Conservation (phyloP, 2,113 vertebrate species). For the Cyprinodon brontotheroides region DNA sequence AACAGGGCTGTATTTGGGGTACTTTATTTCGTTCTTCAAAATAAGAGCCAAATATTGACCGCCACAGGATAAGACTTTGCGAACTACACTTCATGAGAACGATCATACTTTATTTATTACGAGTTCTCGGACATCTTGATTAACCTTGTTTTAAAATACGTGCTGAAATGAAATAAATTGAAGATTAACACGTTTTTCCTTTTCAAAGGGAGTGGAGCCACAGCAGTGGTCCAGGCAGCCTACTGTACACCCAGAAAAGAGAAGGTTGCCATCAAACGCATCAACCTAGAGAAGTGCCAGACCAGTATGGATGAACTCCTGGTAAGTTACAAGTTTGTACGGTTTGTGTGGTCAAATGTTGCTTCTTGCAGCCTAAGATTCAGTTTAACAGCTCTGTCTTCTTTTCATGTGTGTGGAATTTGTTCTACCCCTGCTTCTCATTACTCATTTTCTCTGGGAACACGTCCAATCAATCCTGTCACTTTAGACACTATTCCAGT, state of each 20-base stretch:
- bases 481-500: conserved; percentile 54
- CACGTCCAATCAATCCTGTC: conserved; percentile 49
- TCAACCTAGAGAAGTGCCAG: conserved; percentile 97
- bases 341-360: conserved; percentile 12
- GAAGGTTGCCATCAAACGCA: conserved; percentile 95
- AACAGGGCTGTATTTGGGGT: too few relatives aligned
- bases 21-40: too few relatives aligned
- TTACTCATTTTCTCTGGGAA: conserved; percentile 44
- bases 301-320: conserved; percentile 97
- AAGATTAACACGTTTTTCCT: background rate
- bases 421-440: conserved; percentile 62
- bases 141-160: too few relatives aligned
- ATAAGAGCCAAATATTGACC: too few relatives aligned
- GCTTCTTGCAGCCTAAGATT: conserved; percentile 9
- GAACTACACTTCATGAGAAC: too few relatives aligned
- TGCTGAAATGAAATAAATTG: background rate
- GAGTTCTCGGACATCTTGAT: too few relatives aligned
- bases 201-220: conserved; percentile 76
- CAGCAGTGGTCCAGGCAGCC: conserved; percentile 93
- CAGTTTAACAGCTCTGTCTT: conserved; percentile 10
- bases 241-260: conserved; percentile 92
- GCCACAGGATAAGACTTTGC: too few relatives aligned
- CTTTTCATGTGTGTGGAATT: conserved; percentile 21
- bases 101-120: too few relatives aligned
- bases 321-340: conserved; percentile 74